Conservation (phyloP, 2,113 vertebrate genomes). For the Taurulus bubalis region DNA sequence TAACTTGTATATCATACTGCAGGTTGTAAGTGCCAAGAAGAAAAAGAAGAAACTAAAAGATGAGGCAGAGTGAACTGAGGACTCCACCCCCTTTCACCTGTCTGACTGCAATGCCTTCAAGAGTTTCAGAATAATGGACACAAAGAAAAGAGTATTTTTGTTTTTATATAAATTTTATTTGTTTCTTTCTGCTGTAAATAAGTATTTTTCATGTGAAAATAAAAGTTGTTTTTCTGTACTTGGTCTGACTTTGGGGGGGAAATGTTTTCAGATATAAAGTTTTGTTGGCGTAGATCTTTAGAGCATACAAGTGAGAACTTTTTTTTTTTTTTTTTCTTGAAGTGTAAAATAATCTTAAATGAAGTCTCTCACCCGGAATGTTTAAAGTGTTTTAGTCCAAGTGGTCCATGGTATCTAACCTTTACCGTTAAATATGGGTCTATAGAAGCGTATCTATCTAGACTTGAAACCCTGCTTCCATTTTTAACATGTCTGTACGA, state of each 20-base stretch:
- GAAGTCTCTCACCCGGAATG: too few species aligned
- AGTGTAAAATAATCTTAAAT: too few species aligned
- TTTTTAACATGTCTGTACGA: too few species aligned
- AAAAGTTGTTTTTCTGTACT: constrained; percentile 39
- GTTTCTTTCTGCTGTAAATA: constrained; percentile 59
- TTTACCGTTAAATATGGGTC: too few species aligned
- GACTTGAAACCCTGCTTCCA: too few species aligned
- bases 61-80: constrained; percentile 43
- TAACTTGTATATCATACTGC: neutral
- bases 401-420: too few species aligned
- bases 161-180: constrained; percentile 43
- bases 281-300: too few species aligned
- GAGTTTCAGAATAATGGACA: neutral
- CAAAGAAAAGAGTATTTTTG: neutral
- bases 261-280: neutral
- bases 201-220: constrained; percentile 47
- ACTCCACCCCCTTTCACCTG: constrained; percentile 7
- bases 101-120: neutral
- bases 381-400: too few species aligned
- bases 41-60: constrained; percentile 82
- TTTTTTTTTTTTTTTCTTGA: too few species aligned
- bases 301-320: too few species aligned
- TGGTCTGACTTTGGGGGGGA: neutral
- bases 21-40: constrained; percentile 71
- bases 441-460: too few species aligned